Percentiles rank a stretch among this genome's conserved stretches.
Conservation (phyloP, 2,797 vertebrate genomes). For the Gymnothorax javanicus region DNA sequence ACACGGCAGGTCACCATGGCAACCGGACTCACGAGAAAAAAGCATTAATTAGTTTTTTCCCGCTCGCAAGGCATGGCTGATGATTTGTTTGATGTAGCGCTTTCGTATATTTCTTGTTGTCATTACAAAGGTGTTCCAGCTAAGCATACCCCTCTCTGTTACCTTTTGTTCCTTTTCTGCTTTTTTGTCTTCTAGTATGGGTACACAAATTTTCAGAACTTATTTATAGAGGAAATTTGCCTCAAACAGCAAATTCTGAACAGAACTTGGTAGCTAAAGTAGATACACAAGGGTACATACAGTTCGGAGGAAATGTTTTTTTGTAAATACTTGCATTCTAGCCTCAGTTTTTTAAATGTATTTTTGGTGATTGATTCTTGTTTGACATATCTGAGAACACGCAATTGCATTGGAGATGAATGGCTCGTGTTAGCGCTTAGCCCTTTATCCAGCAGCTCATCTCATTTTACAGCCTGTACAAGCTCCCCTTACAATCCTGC, state of each 20-base stretch:
- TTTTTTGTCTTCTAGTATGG: neutral
- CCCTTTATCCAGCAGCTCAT: neutral
- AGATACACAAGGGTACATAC: no score
- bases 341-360: neutral
- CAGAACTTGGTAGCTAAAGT: no score
- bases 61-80: constrained; percentile 19
- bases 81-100: constrained; percentile 30
- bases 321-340: neutral
- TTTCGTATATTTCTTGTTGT: neutral
- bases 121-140: neutral
- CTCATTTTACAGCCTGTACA: neutral
- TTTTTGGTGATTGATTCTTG: neutral
- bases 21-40: constrained; percentile 52
- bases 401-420: neutral
- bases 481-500: neutral
- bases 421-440: no score
- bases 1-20: constrained; percentile 60
- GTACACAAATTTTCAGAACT: neutral
- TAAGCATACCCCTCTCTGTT: neutral
- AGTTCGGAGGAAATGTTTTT: no score
- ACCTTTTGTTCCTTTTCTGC: neutral
- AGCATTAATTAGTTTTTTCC: constrained; percentile 50
- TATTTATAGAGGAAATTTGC: neutral
- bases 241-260: no score
- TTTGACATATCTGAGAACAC: neutral